Evolutionary conservation across 2,888 invertebrate genomes (phyloP), one percentile per base, ranked within the genome.

Genomic region (Heteromyza rotundicornis): DNA sequence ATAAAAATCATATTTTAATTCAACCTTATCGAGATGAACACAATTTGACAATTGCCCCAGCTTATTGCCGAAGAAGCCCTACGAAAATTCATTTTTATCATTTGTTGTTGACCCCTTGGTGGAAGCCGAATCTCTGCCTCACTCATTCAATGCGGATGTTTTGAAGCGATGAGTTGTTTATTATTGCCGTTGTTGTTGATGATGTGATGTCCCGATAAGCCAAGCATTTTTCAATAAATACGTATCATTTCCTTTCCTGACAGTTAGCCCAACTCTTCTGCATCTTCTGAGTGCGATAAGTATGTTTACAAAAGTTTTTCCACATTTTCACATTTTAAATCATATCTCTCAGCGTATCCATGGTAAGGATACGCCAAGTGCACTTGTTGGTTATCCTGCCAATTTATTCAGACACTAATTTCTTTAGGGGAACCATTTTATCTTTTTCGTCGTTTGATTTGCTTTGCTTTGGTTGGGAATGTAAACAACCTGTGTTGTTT

Each of bases 341-440:
- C 20, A 10, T 32, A 24, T 12, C 20, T 36, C 24, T 36, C n/a
- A 16, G 19, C 1, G 47, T 60, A 49, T 49, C 27, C 17, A 49
- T 60, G 54, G 23, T n/a, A 16, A 27, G 22, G 12, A n/a, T n/a
- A n/a, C 1, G 10, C 58, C 16, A 17, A 53, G 27, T 62, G 68
- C 75, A 74, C 75, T 73, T 75, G 75, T 72, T 63, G 62, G 71
- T 64, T 68, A 73, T 74, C 74, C 71, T 67, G 67, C 5, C 27
- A n/a, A n/a, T n/a, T n/a, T n/a, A n/a, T n/a, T n/a, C n/a, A 27
- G 7, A 27, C 27, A 7, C 10, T 27, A 27, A 27, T 27, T 27
- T 27, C 7, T 27, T 27, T 27, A 27, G 7, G 27, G 27, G 10
- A 27, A 27, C 10, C 10, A 10, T 27, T 27, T 27, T 27, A 27